These are phyloP conservation scores for Zapornia atra DNA, from an alignment of 2,113 vertebrate species.

Conservation along the genomic window DNA sequence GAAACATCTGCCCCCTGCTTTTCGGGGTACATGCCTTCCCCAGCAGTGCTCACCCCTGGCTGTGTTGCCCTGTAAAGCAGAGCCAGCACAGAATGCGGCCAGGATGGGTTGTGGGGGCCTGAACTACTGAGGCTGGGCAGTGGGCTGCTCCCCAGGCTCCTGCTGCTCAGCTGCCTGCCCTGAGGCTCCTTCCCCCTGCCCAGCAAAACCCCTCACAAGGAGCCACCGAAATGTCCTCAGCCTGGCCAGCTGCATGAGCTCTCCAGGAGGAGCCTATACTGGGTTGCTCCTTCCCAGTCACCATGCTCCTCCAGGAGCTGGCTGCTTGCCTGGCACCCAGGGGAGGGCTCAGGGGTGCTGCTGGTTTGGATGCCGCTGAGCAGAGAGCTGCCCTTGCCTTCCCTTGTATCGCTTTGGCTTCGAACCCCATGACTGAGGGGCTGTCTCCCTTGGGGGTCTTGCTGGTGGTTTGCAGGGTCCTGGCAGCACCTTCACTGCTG, in stretches of 20 bases:
- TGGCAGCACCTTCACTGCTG: background rate
- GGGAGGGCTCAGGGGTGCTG: background rate
- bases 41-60: background rate
- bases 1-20: background rate
- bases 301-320: background rate
- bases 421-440: rapidly evolving
- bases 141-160: background rate
- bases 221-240: background rate
- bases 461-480: background rate
- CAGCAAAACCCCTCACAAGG: background rate
- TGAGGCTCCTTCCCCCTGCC: background rate
- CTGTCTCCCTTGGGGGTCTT: background rate
- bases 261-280: background rate
- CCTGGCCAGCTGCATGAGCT: rapidly evolving
- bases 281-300: background rate
- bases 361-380: background rate
- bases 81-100: background rate
- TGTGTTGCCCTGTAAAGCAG: background rate
- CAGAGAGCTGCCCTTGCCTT: background rate
- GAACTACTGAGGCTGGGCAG: rapidly evolving
- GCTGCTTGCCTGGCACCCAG: rapidly evolving
- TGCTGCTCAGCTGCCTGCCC: background rate
- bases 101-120: background rate
- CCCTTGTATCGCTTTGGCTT: background rate
- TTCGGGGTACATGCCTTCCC: background rate